Evolutionary conservation across 1,140 invertebrate species (phyloP), one percentile per base, ranked within the genome.

Genomic region (Drosophila nebulosa): DNA sequence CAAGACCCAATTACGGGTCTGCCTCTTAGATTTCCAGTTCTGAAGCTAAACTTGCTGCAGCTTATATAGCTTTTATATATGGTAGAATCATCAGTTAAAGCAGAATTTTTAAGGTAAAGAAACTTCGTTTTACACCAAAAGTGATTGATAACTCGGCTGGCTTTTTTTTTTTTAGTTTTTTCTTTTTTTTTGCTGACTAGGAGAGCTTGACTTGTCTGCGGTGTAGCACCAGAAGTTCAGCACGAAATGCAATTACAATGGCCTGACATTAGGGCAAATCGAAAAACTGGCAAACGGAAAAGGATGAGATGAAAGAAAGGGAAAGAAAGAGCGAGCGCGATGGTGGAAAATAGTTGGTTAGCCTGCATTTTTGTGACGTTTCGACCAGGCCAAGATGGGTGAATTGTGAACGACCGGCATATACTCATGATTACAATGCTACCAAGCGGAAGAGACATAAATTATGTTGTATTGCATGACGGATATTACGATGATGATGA

Each of bases 171-270:
- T 16, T 3, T 39, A 39, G 14, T 1, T 39, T 18, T 46, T 30
- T 32, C 30, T 32, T 16, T 12, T 35, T 52, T 36, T 30, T 22
- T 51, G 35, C 14, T 63, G 52, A 21, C 52, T 55, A 52, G 50
- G 16, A 50, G 42, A 22, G 60, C 30, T 77, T 66, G 59, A 58
- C 57, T 67, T 63, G 59, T 78, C 69, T 72, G 69, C 39, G 67
- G 74, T 76, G 63, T 75, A 75, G 60, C 68, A 70, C 74, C 79
- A 72, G 79, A 83, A 74, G 70, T 84, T 84, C 81, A 78, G 78
- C 83, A 86, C 83, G 83, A 86, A 88, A 86, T 86, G 83, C 83
- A 86, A 86, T 86, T 86, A 86, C 83, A 88, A 78, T 74, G 74
- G 57, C 59, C 73, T 80, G 73, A 81, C 78, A 81, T 80, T 86